Evolutionary conservation across 2,888 invertebrate species (phyloP), one percentile per base, ranked within the genome.

Genomic region (Erpobdella octoculata): DNA sequence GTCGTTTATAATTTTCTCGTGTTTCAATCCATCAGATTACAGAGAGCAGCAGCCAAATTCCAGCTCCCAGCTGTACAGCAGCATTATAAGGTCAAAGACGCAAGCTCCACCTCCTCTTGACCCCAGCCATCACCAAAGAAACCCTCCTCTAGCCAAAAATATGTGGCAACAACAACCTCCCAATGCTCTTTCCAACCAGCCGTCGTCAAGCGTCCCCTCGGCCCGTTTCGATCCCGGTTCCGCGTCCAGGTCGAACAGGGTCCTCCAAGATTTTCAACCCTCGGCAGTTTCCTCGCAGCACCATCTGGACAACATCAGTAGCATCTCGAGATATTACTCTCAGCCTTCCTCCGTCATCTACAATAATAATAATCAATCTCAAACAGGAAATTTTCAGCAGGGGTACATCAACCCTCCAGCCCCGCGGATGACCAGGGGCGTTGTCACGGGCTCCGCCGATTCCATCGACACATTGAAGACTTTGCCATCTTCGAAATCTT

Each of bases 391-490:
- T n/a, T n/a, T n/a, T n/a, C n/a, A n/a, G n/a, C n/a, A n/a, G n/a
- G n/a, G n/a, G n/a, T n/a, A n/a, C n/a, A n/a, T n/a, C n/a, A n/a
- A n/a, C n/a, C n/a, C n/a, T n/a, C n/a, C n/a, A n/a, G n/a, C n/a
- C n/a, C n/a, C n/a, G n/a, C n/a, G n/a, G n/a, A n/a, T n/a, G n/a
- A n/a, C n/a, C n/a, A n/a, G n/a, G n/a, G n/a, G n/a, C n/a, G n/a
- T 25, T 1, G 53, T 53, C 53, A 28, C 21, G 53, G 6, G 53
- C 18, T 62, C 62, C 31, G 62, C 9, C n/a, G 62, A 33, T n/a
- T 62, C 62, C n/a, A 5, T 62, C 12, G 18, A 62, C 62, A 62
- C 62, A 2, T 35, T 62, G 12, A 62, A 62, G 35, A 62, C 62
- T 21, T n/a, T n/a, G n/a, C 31, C 28, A 8, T 62, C 62, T 2